Evolutionary conservation across 2,113 vertebrate species (phyloP).

Genomic region (Hymenochirus boettgeri): DNA sequence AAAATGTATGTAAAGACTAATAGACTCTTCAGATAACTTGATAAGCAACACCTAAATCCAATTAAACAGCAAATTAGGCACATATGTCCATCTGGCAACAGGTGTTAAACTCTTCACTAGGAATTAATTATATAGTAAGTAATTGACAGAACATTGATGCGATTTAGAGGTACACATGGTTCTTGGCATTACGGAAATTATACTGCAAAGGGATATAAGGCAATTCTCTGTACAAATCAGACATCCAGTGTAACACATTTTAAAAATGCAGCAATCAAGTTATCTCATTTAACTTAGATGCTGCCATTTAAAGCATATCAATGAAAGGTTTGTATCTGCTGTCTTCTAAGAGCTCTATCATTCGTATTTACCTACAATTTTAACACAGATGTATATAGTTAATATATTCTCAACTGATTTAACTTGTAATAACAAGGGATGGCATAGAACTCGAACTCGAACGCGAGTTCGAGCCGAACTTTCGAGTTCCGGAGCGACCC

Average conservation of each 20-base stretch:
- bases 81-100: slow-evolving; percentile 10
- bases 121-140: slow-evolving; percentile 22
- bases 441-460: too few relatives aligned
- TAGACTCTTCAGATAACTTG: neutral
- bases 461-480: too few relatives aligned
- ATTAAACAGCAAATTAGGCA: slow-evolving; percentile 28
- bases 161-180: slow-evolving; percentile 6
- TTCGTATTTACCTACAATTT: too few relatives aligned
- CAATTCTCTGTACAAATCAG: slow-evolving; percentile 4
- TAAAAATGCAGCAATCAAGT: neutral
- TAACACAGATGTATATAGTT: too few relatives aligned
- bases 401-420: too few relatives aligned
- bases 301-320: neutral
- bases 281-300: slow-evolving; percentile 14
- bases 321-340: too few relatives aligned
- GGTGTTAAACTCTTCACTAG: slow-evolving; percentile 8
- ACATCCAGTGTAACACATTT: slow-evolving; percentile 3
- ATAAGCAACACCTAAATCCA: neutral
- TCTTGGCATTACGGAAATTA: slow-evolving; percentile 16
- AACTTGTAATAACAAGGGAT: too few relatives aligned
- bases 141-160: slow-evolving; percentile 12
- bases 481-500: too few relatives aligned
- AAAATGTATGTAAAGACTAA: too few relatives aligned
- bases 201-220: neutral
- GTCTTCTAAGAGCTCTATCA: too few relatives aligned